Base-by-base conservation (phyloP, 2,888 invertebrate genomes). In the Brachyptera risi region DNA sequence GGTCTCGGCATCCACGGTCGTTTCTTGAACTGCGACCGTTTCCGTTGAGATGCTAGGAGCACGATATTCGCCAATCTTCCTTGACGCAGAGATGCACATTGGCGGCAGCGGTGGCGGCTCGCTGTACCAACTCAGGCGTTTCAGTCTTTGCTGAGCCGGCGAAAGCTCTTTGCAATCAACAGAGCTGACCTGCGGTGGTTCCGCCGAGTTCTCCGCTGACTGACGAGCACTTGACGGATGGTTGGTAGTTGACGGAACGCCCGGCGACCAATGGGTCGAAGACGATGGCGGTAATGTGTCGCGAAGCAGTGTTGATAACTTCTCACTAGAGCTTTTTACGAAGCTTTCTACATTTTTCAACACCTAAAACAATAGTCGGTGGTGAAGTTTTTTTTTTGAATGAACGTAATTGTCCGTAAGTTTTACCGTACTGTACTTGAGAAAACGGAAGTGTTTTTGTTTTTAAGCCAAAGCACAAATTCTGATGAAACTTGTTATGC, bases 61-160 rank as follows among this genome's bases (percentile, higher is more conserved):
- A 7, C 54, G 54, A 26, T 61, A 63, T 42, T 59, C 61, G 1
- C 23, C 24, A 17, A 61, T n/a, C 3, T 19, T 7, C 11, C n/a
- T 56, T 13, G 24, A 17, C 17, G 26, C 24, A 7, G 38, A 19
- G n/a, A 56, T 9, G 13, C 77, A 74, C 19, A 83, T 74, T 0
- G 79, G 75, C n/a, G 78, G 77, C n/a, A 83, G 68, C 1, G 79
- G 76, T 0, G 82, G 81, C 0, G 83, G 79, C 68, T 80, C 78
- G 0, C 80, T 82, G 49, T 82, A 83, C 68, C 73, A 74, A 71
- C 76, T 76, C 57, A 84, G 69, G 70, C 73, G 80, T 1, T 79
- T 77, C 4, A 83, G 76, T 67, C 77, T 60, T 26, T 23, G 21
- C 19, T 60, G 56, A 7, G 38, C 19, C 13, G 58, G 38, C 3